A percentile compares a stretch with the other conserved stretches of the same genome.
Evolutionary conservation across 2,888 invertebrate species (phyloP).

Genomic region (Hesperia comma): DNA sequence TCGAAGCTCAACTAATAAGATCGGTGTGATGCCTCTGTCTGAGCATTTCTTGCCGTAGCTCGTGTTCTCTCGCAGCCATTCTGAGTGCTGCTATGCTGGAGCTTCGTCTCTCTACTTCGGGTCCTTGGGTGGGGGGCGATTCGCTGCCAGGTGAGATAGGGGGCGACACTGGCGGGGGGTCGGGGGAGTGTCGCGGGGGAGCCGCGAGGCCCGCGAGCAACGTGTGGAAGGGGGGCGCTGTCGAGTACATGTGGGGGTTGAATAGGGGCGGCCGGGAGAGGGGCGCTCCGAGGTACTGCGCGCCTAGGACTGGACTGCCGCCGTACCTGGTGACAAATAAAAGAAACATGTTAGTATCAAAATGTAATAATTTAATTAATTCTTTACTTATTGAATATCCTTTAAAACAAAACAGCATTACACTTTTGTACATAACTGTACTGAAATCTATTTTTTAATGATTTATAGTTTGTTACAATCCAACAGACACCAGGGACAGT

Average conservation of each 20-base stretch:
- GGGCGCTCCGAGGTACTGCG: constrained; percentile 81
- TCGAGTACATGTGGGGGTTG: constrained; percentile 88
- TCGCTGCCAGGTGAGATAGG: constrained; percentile 80
- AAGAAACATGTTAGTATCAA: neutral
- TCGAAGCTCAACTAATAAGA: constrained; percentile 88
- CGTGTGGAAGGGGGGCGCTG: constrained; percentile 72
- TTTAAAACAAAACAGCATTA: too few species aligned
- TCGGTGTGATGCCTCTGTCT: constrained; percentile 90
- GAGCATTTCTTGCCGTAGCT: constrained; percentile 91
- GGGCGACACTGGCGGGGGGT: constrained; percentile 81
- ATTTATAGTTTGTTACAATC: too few species aligned
- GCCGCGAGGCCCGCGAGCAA: constrained; percentile 73
- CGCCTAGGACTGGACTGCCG: constrained; percentile 67
- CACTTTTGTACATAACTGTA: too few species aligned
- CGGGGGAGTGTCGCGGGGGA: constrained; percentile 77
- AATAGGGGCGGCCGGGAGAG: constrained; percentile 79
- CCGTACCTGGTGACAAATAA: constrained; percentile 62
- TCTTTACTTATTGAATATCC: too few species aligned
- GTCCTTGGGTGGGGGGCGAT: constrained; percentile 82
- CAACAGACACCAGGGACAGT: too few species aligned
- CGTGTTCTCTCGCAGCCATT: constrained; percentile 95
- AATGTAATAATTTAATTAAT: too few species aligned
- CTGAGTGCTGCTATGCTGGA: constrained; percentile 94
- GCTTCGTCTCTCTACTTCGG: constrained; percentile 91
- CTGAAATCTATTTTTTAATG: too few species aligned